These are phyloP conservation scores for Magallana nippona DNA, from an alignment of 2,888 invertebrate species.

Conservation along the genomic window DNA sequence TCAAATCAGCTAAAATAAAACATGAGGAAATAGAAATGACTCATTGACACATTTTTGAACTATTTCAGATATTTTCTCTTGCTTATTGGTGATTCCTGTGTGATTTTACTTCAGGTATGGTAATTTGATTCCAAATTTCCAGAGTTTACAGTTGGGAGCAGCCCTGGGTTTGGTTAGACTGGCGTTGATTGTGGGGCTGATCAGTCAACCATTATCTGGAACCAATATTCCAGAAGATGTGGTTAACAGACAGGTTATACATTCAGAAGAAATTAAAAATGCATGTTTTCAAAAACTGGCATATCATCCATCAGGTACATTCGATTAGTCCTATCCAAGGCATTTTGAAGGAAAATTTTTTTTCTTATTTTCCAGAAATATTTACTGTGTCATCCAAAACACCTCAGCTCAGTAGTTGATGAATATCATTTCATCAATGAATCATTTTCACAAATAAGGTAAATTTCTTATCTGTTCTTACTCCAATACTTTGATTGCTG, in stretches of 20 bases:
- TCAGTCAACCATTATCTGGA: constrained; percentile 71
- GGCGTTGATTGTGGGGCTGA: constrained; percentile 71
- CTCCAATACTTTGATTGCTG: no score
- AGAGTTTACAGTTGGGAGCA: constrained; percentile 77
- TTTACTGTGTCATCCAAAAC: constrained; percentile 77
- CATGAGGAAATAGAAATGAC: no score
- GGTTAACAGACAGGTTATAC: constrained; percentile 71
- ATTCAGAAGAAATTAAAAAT: background rate
- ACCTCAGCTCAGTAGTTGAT: constrained; percentile 78
- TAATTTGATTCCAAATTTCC: constrained; percentile 73
- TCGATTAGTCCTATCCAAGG: no score
- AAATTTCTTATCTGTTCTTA: constrained; percentile 37
- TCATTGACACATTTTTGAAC: no score
- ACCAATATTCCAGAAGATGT: constrained; percentile 66
- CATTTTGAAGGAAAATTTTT: no score
- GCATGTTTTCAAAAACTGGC: background rate
- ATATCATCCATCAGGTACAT: no score
- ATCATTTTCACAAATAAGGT: constrained; percentile 78
- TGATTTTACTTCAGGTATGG: constrained; percentile 66
- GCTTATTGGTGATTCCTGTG: background rate
- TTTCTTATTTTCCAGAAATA: constrained; percentile 73
- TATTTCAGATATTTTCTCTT: background rate
- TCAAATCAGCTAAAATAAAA: no score
- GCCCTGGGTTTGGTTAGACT: constrained; percentile 76
- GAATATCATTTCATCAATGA: constrained; percentile 79